A percentile compares a stretch with the other conserved stretches of the same genome.
Conservation (phyloP, 1,140 invertebrate genomes). For the Odontomachus brunneus region DNA sequence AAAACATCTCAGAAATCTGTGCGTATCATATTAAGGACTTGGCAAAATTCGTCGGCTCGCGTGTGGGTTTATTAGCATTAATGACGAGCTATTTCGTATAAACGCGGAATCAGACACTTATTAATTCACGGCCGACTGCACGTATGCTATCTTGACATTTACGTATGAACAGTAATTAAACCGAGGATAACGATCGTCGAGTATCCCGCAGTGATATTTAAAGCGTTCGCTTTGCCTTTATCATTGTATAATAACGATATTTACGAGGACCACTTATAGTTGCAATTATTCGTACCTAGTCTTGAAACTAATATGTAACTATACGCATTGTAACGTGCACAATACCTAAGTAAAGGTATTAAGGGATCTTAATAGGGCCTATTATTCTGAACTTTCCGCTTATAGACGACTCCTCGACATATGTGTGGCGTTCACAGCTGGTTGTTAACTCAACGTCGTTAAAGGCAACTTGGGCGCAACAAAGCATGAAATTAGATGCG, state of each 20-base stretch:
- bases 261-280: not conserved
- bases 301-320: slow-evolving; percentile 11
- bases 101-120: too few relatives aligned
- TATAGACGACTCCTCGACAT: not conserved
- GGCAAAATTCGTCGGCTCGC: too few relatives aligned
- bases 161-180: not conserved
- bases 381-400: slow-evolving; percentile 16
- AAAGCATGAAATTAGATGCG: not conserved
- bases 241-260: not conserved
- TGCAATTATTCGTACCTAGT: slow-evolving; percentile 8
- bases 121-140: too few relatives aligned
- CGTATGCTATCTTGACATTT: not conserved
- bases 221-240: not conserved
- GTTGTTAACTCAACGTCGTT: not conserved
- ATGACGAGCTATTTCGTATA: too few relatives aligned
- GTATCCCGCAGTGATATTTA: not conserved
- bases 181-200: not conserved
- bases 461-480: not conserved
- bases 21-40: not conserved
- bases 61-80: too few relatives aligned
- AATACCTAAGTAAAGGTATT: not conserved
- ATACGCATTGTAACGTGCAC: not conserved
- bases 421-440: not conserved
- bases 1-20: not conserved
- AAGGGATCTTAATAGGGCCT: slow-evolving; percentile 21